Evolutionary conservation across 2,797 vertebrate genomes (phyloP).

Genomic region (Tenualosa ilisha): DNA sequence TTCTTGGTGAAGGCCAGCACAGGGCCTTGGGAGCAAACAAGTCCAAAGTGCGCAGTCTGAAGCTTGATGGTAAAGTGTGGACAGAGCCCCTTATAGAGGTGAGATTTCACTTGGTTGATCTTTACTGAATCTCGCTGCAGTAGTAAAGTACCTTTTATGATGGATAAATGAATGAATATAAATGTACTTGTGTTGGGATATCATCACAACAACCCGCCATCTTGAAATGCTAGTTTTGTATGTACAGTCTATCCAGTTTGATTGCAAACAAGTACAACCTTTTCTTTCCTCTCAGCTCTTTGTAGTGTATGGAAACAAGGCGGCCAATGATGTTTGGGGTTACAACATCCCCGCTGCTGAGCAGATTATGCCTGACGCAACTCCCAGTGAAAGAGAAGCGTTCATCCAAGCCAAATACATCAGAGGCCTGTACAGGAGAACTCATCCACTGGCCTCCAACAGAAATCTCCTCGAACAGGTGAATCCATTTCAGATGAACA

Average conservation of each 20-base stretch:
- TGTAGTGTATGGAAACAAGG: conserved; percentile 67
- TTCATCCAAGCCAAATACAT: conserved; percentile 75
- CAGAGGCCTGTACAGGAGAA: conserved; percentile 67
- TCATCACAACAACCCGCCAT: not conserved
- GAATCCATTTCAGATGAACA: not conserved
- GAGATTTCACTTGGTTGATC: conserved; percentile 26
- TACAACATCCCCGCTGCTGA: conserved; percentile 62
- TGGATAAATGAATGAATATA: not conserved
- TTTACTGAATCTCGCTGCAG: not conserved
- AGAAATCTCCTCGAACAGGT: conserved; percentile 70
- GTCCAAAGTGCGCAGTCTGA: conserved; percentile 77
- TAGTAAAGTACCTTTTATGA: not conserved
- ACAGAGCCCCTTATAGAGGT: conserved; percentile 75
- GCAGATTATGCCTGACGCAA: conserved; percentile 62
- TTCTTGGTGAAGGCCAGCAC: conserved; percentile 63
- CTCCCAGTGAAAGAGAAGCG: conserved; percentile 58
- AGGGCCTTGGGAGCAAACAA: conserved; percentile 63
- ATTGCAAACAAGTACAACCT: not conserved
- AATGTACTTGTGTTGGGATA: not conserved
- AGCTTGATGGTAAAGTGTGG: conserved; percentile 77
- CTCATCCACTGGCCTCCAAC: conserved; percentile 66
- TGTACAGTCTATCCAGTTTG: not conserved
- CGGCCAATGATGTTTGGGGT: conserved; percentile 73
- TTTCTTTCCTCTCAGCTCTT: conserved; percentile 66
- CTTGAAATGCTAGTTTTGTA: not conserved